These are phyloP conservation scores for Austrolebias charrua DNA, from an alignment of 2,797 vertebrate genomes.

Conservation along the genomic window DNA sequence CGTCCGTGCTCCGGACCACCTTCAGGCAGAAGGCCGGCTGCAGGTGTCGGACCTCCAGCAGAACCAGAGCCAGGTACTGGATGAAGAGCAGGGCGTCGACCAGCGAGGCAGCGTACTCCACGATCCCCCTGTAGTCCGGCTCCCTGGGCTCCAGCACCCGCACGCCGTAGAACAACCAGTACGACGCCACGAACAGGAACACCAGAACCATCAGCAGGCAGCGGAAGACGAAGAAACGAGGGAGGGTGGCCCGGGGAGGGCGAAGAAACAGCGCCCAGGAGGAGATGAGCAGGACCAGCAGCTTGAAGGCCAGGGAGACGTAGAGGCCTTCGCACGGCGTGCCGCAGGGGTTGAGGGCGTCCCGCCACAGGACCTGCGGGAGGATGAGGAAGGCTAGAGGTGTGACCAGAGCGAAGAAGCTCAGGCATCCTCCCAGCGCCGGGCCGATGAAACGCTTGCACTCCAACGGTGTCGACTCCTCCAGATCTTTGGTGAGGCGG, in stretches of 20 bases:
- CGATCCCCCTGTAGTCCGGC: slow-evolving; percentile 87
- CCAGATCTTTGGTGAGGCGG: slow-evolving; percentile 90
- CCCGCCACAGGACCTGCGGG: slow-evolving; percentile 88
- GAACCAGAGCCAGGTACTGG: slow-evolving; percentile 90
- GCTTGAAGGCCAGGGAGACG: slow-evolving; percentile 92
- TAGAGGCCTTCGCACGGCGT: slow-evolving; percentile 91
- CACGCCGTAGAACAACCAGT: slow-evolving; percentile 92
- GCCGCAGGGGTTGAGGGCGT: slow-evolving; percentile 84
- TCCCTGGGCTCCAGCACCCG: slow-evolving; percentile 86
- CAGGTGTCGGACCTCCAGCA: slow-evolving; percentile 89
- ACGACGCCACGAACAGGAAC: slow-evolving; percentile 89
- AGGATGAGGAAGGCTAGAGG: slow-evolving; percentile 90
- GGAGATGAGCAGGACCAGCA: slow-evolving; percentile 89
- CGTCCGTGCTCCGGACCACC: slow-evolving; percentile 88
- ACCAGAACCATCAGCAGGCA: slow-evolving; percentile 90
- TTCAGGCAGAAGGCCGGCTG: slow-evolving; percentile 93
- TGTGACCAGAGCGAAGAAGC: slow-evolving; percentile 87
- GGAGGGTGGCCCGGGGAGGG: slow-evolving; percentile 86
- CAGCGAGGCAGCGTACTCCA: slow-evolving; percentile 88
- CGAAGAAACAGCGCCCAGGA: slow-evolving; percentile 93
- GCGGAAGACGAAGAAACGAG: slow-evolving; percentile 87
- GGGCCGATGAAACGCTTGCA: slow-evolving; percentile 87
- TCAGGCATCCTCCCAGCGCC: slow-evolving; percentile 81
- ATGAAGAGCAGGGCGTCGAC: slow-evolving; percentile 92
- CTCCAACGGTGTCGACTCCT: slow-evolving; percentile 88